These are phyloP conservation scores for Cloeon dipterum DNA, from an alignment of 2,888 invertebrate species.

Conservation along the genomic window DNA sequence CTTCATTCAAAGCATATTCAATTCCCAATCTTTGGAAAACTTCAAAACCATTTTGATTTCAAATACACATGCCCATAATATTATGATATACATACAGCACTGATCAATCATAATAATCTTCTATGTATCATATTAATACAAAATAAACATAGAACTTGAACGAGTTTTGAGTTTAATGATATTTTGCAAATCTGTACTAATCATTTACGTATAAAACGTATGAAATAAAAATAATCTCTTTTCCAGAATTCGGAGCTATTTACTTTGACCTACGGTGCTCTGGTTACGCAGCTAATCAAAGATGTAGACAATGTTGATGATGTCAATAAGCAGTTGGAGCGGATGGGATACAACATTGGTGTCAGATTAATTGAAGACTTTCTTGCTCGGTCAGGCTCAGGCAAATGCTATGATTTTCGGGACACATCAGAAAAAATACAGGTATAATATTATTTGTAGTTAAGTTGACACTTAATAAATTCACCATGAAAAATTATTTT, in stretches of 20 bases:
- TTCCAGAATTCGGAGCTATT: slow-evolving; percentile 85
- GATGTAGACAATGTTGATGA: slow-evolving; percentile 94
- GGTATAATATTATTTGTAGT: slow-evolving; percentile 43
- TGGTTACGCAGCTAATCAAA: slow-evolving; percentile 90
- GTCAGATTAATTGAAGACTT: slow-evolving; percentile 95
- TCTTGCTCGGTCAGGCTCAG: slow-evolving; percentile 70
- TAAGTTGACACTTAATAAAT: neutral
- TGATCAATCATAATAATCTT: no score
- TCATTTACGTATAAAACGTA: no score
- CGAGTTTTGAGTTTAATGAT: neutral
- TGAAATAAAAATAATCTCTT: no score
- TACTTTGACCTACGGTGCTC: slow-evolving; percentile 90
- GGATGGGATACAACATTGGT: slow-evolving; percentile 97
- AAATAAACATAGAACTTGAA: neutral
- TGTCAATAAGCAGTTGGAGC: slow-evolving; percentile 88
- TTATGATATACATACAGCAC: neutral
- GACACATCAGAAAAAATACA: slow-evolving; percentile 94
- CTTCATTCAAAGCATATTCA: no score
- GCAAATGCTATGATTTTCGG: slow-evolving; percentile 81
- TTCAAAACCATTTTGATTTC: neutral
- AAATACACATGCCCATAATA: neutral
- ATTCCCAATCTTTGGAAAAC: no score
- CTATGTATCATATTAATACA: no score
- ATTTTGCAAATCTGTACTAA: no score
- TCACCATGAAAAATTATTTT: slow-evolving; percentile 7